Percentiles rank a stretch among this genome's conserved stretches.
phyloP scores from a whole-genome alignment of 2,797 vertebrate species.

The Picus viridis region DNA sequence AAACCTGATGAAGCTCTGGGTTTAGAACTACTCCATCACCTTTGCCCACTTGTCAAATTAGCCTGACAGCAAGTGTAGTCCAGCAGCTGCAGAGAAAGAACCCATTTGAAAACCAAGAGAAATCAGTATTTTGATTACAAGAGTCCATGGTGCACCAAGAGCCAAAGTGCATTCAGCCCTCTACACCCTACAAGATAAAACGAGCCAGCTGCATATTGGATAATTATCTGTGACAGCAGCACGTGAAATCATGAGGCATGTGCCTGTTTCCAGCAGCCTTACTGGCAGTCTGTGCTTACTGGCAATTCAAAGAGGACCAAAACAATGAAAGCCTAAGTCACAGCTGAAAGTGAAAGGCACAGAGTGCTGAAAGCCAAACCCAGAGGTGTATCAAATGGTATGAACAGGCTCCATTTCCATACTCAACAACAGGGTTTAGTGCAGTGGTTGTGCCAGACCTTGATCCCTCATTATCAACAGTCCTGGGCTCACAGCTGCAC shows the following conservation, averaged over 20 bases:
- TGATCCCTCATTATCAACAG: neutral
- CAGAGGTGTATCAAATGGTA: fast-evolving
- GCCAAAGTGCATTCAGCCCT: no score
- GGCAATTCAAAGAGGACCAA: neutral
- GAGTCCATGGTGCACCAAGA: fast-evolving
- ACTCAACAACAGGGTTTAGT: neutral
- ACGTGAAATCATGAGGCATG: neutral
- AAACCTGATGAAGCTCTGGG: neutral
- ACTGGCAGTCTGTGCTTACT: neutral
- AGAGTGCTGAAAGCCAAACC: neutral
- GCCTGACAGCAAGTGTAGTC: neutral
- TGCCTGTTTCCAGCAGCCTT: no score
- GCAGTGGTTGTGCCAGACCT: neutral
- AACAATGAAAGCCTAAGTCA: neutral
- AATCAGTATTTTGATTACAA: neutral
- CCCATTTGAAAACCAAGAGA: neutral
- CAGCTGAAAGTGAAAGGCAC: neutral
- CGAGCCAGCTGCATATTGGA: fast-evolving
- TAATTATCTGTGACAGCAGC: neutral
- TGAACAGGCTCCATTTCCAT: neutral
- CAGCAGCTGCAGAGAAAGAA: neutral
- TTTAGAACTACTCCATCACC: neutral
- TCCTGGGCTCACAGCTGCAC: neutral
- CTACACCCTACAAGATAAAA: neutral
- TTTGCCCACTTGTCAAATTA: neutral